Evolutionary conservation across 1,140 invertebrate genomes (phyloP), one percentile per base, ranked within the genome.

Genomic region (Drosophila nebulosa): DNA sequence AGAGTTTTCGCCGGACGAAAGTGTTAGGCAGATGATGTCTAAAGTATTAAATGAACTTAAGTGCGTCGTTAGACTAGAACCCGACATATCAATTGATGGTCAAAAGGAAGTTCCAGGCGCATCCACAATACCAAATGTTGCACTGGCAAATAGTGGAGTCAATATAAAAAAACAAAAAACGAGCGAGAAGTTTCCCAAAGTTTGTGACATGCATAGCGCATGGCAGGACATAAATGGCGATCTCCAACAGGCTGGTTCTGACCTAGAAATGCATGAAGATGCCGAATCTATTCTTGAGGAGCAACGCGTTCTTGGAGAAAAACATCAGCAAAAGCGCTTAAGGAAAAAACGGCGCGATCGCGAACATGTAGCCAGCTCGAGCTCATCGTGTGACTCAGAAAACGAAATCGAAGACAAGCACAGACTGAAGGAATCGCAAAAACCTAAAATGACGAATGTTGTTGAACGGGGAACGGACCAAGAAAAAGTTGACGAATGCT

Each of bases 11-110:
- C 94, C 95, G 1, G 93, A 94, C 69, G 94, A 96, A 74, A 92
- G 94, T 66, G 94, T 96, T 2, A 96, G 96, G 91, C 94, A 96
- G 74, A 94, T 93, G 85, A 97, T 97, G 96, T 94, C 94, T 0
- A 94, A 94, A 75, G 96, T 97, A 1, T 86, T 97, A 9, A 92
- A 93, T 58, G 96, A 97, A 86, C 91, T 97, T 0, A 94, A 94
- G 90, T 90, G 94, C 32, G 95, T 96, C 90, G 94, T 95, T 0
- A 94, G 92, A 69, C 88, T 91, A 0, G 30, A 72, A 12, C 57
- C 60, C 4, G 64, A 66, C 63, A 26, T 66, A 46, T 21, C 55
- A 74, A 5, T 27, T 30, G 6, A n/a, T n/a, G 16, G 6, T 4
- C 39, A 6, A 3, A 2, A 32, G 39, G 39, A 6, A 42, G 18